Evolutionary conservation across 2,888 invertebrate species (phyloP).

Genomic region (Endotricha flammealis): DNA sequence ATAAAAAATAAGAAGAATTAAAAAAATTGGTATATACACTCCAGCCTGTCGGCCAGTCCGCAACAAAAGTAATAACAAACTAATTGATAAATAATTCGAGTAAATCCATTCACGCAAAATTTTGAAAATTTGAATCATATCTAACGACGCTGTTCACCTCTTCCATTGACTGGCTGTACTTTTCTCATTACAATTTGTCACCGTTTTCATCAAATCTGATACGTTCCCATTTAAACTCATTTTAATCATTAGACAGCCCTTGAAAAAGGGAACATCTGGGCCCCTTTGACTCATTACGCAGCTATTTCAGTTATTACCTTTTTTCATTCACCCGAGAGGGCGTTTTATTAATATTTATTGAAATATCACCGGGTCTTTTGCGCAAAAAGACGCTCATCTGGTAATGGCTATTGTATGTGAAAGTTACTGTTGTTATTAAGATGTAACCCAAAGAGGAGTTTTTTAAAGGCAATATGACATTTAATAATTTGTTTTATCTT

Average conservation of each 20-base stretch:
- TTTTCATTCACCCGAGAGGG: constrained; percentile 2
- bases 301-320: constrained; percentile 4
- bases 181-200: neutral
- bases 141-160: too few relatives aligned
- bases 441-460: too few relatives aligned
- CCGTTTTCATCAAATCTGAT: neutral
- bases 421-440: too few relatives aligned
- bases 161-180: too few relatives aligned
- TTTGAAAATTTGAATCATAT: too few relatives aligned
- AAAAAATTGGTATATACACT: too few relatives aligned
- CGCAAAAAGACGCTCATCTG: constrained; percentile 1
- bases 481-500: too few relatives aligned
- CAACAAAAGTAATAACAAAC: too few relatives aligned
- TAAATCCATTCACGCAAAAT: too few relatives aligned
- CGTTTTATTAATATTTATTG: constrained; percentile 11
- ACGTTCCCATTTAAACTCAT: constrained; percentile 2
- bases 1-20: too few relatives aligned
- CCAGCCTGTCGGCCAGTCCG: too few relatives aligned
- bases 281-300: constrained; percentile 6
- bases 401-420: constrained; percentile 4
- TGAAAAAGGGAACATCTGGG: constrained; percentile 4
- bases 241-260: neutral
- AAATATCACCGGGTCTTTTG: constrained; percentile 6
- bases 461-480: neutral
- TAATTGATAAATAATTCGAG: too few relatives aligned